These are phyloP conservation scores for Athalia cordata DNA, from an alignment of 2,888 invertebrate species.

Conservation along the genomic window DNA sequence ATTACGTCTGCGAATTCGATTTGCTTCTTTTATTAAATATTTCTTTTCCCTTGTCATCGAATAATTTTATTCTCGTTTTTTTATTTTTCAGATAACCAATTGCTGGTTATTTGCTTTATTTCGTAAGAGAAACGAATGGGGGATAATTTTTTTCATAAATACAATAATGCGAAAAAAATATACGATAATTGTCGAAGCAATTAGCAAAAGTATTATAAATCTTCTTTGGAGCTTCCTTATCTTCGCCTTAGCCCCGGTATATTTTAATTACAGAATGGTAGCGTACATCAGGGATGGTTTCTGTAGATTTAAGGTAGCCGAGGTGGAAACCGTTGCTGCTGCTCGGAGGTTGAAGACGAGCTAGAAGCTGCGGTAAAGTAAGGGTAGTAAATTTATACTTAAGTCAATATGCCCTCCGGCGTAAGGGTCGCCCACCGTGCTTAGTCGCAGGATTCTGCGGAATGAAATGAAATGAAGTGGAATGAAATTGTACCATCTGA, in stretches of 20 bases:
- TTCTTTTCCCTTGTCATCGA: too few species aligned
- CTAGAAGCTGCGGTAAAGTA: conserved; percentile 43
- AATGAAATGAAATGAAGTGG: conserved; percentile 15
- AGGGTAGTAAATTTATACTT: conserved; percentile 55
- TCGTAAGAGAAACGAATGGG: not conserved
- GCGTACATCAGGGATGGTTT: not conserved
- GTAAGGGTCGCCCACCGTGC: conserved; percentile 40
- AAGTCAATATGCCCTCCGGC: conserved; percentile 53
- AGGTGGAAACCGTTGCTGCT: conserved; percentile 8
- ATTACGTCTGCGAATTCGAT: too few species aligned
- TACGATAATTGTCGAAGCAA: conserved; percentile 49
- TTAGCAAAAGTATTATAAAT: conserved; percentile 60
- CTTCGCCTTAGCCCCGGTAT: conserved; percentile 41
- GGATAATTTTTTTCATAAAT: conserved; percentile 1
- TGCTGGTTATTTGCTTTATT: not conserved
- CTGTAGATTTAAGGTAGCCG: conserved; percentile 40
- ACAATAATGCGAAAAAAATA: not conserved
- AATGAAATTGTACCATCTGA: conserved; percentile 20
- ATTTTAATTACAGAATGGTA: conserved; percentile 57
- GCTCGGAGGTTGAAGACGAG: conserved; percentile 38
- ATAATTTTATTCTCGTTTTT: not conserved
- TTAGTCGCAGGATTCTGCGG: conserved; percentile 43
- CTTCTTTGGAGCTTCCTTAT: conserved; percentile 51
- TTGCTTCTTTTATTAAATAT: too few species aligned
- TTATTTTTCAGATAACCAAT: conserved; percentile 1